A percentile compares a stretch with the other conserved stretches of the same genome.
phyloP scores from a whole-genome alignment of 2,797 vertebrate genomes.

The Ambastaia sidthimunki region DNA sequence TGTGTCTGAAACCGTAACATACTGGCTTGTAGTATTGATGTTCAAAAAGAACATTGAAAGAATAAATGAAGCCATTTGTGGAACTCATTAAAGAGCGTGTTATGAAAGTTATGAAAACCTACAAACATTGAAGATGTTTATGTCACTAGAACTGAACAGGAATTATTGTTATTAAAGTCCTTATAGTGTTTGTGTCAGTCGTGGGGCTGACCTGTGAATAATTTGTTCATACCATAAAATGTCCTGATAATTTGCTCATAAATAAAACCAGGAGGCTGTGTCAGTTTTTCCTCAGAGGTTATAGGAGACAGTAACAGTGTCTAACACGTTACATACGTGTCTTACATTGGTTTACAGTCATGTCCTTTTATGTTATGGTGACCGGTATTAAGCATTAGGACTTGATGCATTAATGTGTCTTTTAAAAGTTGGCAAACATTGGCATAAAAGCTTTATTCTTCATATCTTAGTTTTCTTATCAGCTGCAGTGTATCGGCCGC shows the following conservation, averaged over 20 bases:
- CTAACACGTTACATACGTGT: not conserved
- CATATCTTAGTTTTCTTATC: slow-evolving; percentile 3
- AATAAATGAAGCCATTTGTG: not conserved
- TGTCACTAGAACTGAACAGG: not conserved
- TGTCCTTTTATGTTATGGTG: not conserved
- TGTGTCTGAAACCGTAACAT: not conserved
- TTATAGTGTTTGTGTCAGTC: not conserved
- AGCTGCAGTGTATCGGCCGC: not conserved
- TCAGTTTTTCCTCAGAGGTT: not conserved
- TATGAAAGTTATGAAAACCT: not conserved
- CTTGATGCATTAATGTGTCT: not conserved
- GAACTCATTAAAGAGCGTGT: not conserved
- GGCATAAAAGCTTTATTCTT: not conserved
- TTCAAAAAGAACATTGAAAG: slow-evolving; percentile 12
- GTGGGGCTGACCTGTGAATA: not conserved
- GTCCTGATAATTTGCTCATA: not conserved
- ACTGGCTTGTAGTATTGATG: not conserved
- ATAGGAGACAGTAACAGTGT: not conserved
- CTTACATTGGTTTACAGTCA: not conserved
- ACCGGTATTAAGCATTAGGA: not conserved
- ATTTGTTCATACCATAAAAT: not conserved
- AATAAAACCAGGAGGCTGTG: not conserved
- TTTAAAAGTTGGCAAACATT: slow-evolving; percentile 1
- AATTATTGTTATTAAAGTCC: not conserved
- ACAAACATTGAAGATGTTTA: not conserved